Evolutionary conservation across 2,888 invertebrate genomes (phyloP), one percentile per base, ranked within the genome.

Genomic region (Chrysolina oricalcia): DNA sequence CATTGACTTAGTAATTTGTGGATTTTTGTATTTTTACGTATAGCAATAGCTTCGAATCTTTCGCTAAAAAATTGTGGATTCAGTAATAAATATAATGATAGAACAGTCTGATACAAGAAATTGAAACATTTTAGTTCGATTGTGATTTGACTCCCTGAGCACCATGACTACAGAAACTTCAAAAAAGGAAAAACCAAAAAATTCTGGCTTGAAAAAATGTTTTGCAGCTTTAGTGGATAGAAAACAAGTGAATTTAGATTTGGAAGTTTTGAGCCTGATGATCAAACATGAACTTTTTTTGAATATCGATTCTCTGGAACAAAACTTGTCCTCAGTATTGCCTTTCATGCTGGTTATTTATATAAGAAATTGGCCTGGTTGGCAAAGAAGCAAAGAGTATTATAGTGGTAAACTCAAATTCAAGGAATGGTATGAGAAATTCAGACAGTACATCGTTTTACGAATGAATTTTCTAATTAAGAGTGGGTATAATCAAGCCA

Each of bases 321-420:
- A 73, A 35, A 70, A 77, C 27, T 69, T 83, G 66, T 68, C 68
- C 15, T 15, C n/a, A n/a, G 13, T 82, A 41, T 68, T 84, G 63
- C 83, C 83, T 3, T 79, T 78, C 43, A 78, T 83, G 78, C 69
- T 84, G 13, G 78, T 82, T 2, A 72, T 76, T 35, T 82, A 83
- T 70, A 83, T 83, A 53, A 82, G 79, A 72, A 77, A 78, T 41
- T 84, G 83, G 83, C 83, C 83, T 11, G 83, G 83, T 6, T 84
- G 83, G 83, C 81, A 82, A 63, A 81, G 78, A 66, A 80, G 81
- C 72, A 77, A 71, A 56, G 83, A 84, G 65, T 84, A 83, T 62
- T 83, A 77, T 62, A 80, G 78, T 35, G 83, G 84, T 17, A 81
- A 82, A 62, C 69, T 83, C 17, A 72, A 74, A 64, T 83, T 82